Evolutionary conservation across 2,888 invertebrate genomes (phyloP), one percentile per base, ranked within the genome.

Genomic region (Malachius bipustulatus): DNA sequence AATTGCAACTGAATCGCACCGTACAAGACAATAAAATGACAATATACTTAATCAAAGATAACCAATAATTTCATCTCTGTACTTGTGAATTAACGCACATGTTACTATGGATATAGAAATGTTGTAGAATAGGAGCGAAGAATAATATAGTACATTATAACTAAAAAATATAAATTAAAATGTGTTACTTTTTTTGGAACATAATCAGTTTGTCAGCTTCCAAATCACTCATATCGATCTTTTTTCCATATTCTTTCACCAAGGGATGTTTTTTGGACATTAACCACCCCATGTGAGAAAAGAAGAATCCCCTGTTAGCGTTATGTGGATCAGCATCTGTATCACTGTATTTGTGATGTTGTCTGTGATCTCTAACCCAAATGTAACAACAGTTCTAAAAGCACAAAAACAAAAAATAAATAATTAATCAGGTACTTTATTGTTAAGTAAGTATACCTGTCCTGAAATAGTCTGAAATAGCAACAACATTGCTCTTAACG

Each of bases 251-350:
- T 38, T 69, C 65, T 15, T 70, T 73, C 19, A 83, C 80, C 41
- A 75, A 70, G 0, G 83, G 85, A 54, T 89, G 88, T 56, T 87
- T 88, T 44, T 69, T 72, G 40, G 65, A 64, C 71, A 88, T 70
- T 12, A 89, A 63, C 89, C 89, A 91, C 4, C 89, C 89, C 34
- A 89, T 72, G 56, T 90, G 89, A 2, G 80, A 72, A 62, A 88
- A 90, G 66, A 88, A 89, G 65, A 90, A 87, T 1, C 89, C 89
- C 29, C 83, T 65, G 30, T 68, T 73, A 0, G 81, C 70, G 54
- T 85, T 84, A 60, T 85, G 84, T 1, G 85, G 87, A 56, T 87
- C 85, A 0, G 71, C 82, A 47, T 82, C 75, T 0, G 76, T 77
- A 47, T 77, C 77, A 43, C 70, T 71, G 63, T 75, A 85, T 52